Evolutionary conservation across 1,140 invertebrate genomes (phyloP), one percentile per base, ranked within the genome.

Genomic region (Physella acuta): DNA sequence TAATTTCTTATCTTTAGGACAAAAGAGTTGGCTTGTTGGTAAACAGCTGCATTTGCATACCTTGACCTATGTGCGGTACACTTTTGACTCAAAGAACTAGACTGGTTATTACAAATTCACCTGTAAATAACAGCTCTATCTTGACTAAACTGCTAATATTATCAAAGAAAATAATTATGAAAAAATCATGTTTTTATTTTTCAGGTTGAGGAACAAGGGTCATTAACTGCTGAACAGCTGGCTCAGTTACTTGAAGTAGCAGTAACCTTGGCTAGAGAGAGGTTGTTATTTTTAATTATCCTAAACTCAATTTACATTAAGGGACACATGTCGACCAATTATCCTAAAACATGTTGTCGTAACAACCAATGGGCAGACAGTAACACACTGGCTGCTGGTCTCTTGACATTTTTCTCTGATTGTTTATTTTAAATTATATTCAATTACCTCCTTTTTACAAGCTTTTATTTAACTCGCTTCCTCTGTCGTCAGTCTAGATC

Each of bases 211-310:
- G 88, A 90, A 51, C 89, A 88, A 70, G 89, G 88, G 24, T 92
- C 89, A 0, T 78, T 96, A 37, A 93, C 92, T 17, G 90, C 94
- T 17, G 93, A 93, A 80, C 92, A 95, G 85, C 86, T 97, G 36
- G 92, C 94, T 17, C 90, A 92, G 80, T 82, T 89, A 17, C 86
- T 91, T 53, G 91, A 92, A 53, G 90, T 97, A 73, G 93, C 95
- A 20, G 88, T 97, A n/a, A 86, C 95, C 34, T 84, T 98, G 53
- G 93, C 95, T 2, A 92, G 91, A 76, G 94, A 97, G 87, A 89
- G 92, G 83, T 85, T 61, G 68, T 34, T n/a, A 39, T 26, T 24
- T 44, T 5, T 49, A 31, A 39, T 20, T 4, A 24, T 26, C 5
- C 51, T 3, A 28, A 14, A 20, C 51, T 1, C 28, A 3, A 16